Evolutionary conservation across 2,113 vertebrate species (phyloP).

Genomic region (Ceyx margarethae): DNA sequence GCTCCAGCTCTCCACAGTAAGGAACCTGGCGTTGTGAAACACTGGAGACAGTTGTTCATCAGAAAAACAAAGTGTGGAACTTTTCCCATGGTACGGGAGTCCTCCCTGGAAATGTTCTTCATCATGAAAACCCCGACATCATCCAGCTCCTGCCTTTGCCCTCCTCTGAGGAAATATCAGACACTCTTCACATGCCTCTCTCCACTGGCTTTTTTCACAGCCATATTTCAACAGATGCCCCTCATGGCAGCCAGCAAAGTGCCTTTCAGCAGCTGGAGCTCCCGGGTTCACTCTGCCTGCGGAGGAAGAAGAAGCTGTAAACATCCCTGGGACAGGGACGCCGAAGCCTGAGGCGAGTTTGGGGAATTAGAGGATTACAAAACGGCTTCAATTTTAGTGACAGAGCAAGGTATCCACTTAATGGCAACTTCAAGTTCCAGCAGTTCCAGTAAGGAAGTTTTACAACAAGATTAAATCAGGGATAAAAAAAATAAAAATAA

Average conservation of each 20-base stretch:
- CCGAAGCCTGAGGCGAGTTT: neutral
- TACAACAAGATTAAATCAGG: neutral
- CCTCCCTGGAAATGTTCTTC: neutral
- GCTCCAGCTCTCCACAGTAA: neutral
- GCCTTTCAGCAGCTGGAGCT: neutral
- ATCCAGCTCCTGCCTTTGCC: neutral
- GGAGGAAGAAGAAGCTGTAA: neutral
- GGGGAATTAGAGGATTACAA: neutral
- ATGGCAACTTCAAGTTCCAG: neutral
- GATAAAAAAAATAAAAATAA: neutral
- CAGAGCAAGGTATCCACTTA: neutral
- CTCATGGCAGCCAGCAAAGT: neutral
- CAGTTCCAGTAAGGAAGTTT: neutral
- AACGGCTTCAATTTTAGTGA: neutral
- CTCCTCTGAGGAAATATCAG: neutral
- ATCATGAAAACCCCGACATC: neutral
- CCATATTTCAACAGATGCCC: neutral
- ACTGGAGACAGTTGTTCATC: neutral
- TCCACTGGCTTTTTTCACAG: neutral
- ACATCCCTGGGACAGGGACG: neutral
- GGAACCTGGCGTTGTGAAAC: neutral
- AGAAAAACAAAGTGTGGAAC: neutral
- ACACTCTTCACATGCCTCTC: neutral
- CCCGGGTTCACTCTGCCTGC: neutral
- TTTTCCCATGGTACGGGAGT: neutral